Conservation (phyloP, 2,888 invertebrate species). For the Caenorhabditis japonica region DNA sequence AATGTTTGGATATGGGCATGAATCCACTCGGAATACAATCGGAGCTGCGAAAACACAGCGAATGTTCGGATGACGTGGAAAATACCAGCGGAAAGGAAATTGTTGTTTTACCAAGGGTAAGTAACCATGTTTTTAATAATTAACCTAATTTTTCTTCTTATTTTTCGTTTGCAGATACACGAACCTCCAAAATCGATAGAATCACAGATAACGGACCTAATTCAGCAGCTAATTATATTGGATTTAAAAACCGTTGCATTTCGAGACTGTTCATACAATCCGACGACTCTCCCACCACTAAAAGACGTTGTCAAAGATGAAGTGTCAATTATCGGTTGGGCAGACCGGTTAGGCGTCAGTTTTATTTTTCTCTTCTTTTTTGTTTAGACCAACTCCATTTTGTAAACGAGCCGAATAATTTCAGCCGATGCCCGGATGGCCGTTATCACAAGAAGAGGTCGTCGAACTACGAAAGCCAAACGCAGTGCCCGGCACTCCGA, state of each 20-base stretch:
- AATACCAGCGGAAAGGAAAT: conserved; percentile 11
- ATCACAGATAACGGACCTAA: conserved; percentile 26
- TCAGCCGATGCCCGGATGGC: conserved; percentile 45
- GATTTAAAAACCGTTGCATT: conserved; percentile 19
- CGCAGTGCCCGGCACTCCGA: conserved; percentile 10
- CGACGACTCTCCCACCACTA: conserved; percentile 16
- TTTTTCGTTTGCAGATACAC: conserved; percentile 19
- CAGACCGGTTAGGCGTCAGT: conserved; percentile 28
- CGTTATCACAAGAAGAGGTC: conserved; percentile 5
- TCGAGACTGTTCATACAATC: conserved; percentile 35
- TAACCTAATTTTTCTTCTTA: too few species aligned
- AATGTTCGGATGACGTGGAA: conserved; percentile 2
- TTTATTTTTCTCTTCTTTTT: not conserved
- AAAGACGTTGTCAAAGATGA: conserved; percentile 29
- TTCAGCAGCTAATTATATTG: conserved; percentile 11
- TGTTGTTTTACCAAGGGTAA: conserved; percentile 32
- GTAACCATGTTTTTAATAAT: not conserved
- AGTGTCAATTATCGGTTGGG: conserved; percentile 26
- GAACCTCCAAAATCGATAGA: conserved; percentile 37
- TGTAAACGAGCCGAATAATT: too few species aligned
- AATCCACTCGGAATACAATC: conserved; percentile 42
- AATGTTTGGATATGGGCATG: conserved; percentile 27
- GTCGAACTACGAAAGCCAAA: conserved; percentile 9
- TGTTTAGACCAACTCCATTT: too few species aligned
- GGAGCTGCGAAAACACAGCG: conserved; percentile 22